Evolutionary conservation across 2,888 invertebrate genomes (phyloP), one percentile per base, ranked within the genome.

Genomic region (Lithophane semibrunnea): DNA sequence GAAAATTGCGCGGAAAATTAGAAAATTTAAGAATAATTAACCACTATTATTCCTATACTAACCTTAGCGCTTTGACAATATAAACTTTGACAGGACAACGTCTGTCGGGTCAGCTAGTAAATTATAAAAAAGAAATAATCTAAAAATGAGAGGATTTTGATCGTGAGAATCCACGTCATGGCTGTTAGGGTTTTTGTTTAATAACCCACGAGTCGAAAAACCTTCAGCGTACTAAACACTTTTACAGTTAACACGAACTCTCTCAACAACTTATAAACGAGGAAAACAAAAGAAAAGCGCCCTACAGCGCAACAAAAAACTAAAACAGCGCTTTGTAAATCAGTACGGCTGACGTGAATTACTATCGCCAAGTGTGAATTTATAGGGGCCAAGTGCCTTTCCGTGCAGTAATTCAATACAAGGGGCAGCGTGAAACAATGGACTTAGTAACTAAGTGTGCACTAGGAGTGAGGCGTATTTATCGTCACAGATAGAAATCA

Each of bases 311-410:
- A 56, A 77, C 73, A 89, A 90, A 91, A 91, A 91, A 89, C 88
- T 87, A 90, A 89, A 79, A 75, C 69, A 77, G 82, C 67, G 80
- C 86, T 88, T 87, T 88, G 93, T 94, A 94, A 93, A 93, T 93
- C 93, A 92, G 84, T 79, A 85, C 77, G 85, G 88, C 86, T 88
- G 93, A 92, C 92, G 90, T 94, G 92, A 94, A 92, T 94, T 93
- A 94, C 92, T 92, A 92, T 90, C 85, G 87, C 90, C 79, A 89
- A 85, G 92, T 86, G 92, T 87, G 89, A 92, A 94, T 94, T 94
- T 94, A 94, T 94, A 81, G 91, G 76, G 83, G 88, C 85, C 75
- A 85, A 85, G 88, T 86, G 87, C 88, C 66, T 88, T 88, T 88
- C 75, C 82, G 81, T 87, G 84, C 86, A 79, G 86, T 87, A 82